phyloP scores from a whole-genome alignment of 2,113 vertebrate species.

The Colossoma macropomum region DNA sequence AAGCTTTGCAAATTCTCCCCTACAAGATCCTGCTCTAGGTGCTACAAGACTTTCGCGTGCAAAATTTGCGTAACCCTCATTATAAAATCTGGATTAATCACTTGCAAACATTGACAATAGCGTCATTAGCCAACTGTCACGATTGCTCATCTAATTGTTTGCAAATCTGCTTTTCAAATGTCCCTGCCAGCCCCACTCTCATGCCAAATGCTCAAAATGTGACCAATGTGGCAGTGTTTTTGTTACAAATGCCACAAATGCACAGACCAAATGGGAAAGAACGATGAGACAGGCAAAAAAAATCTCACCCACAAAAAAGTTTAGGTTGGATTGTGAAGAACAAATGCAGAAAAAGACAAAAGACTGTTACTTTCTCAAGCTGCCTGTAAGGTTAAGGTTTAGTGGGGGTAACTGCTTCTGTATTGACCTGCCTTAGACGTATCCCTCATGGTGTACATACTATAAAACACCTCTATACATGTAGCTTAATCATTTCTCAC shows the following conservation, averaged over 20 bases:
- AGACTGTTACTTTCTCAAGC: too few species aligned
- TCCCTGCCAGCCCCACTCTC: background rate
- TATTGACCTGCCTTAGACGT: too few species aligned
- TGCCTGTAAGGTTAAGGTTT: too few species aligned
- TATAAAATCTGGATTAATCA: background rate
- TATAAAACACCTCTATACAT: too few species aligned
- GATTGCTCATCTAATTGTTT: slow-evolving; percentile 18
- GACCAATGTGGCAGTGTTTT: slow-evolving; percentile 5
- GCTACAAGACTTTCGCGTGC: background rate
- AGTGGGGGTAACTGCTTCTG: too few species aligned
- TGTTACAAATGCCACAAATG: slow-evolving; percentile 14
- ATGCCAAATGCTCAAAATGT: slow-evolving; percentile 7
- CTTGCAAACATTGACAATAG: slow-evolving; percentile 18
- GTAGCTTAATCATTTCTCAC: too few species aligned
- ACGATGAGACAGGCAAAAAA: background rate
- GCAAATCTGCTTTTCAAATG: slow-evolving; percentile 10
- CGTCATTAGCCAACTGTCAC: slow-evolving; percentile 17
- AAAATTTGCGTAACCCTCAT: background rate
- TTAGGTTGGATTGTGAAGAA: background rate
- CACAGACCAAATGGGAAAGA: slow-evolving; percentile 13
- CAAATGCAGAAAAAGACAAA: background rate
- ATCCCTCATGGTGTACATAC: too few species aligned
- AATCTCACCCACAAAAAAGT: background rate
- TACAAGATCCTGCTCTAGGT: background rate
- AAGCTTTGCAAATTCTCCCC: background rate